phyloP scores from a whole-genome alignment of 2,113 vertebrate species.

The Aptenodytes patagonicus region DNA sequence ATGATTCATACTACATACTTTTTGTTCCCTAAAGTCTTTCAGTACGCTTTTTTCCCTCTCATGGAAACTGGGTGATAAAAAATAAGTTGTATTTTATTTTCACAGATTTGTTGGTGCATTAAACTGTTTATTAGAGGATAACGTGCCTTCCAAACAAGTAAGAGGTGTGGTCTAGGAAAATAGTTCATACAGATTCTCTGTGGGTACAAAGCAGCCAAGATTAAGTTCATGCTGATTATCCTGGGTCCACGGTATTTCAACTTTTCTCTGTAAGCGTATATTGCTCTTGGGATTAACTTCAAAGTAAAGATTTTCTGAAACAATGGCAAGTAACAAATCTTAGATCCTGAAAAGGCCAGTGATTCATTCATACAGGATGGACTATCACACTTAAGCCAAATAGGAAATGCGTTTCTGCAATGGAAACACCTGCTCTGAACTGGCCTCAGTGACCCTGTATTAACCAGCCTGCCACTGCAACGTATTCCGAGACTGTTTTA shows the following conservation, averaged over 20 bases:
- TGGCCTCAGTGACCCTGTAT: neutral
- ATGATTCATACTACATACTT: neutral
- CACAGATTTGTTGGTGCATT: neutral
- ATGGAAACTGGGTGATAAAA: neutral
- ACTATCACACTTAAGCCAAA: neutral
- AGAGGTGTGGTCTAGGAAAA: neutral
- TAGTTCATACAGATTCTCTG: neutral
- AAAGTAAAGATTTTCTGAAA: neutral
- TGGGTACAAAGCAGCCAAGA: neutral
- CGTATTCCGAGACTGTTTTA: neutral
- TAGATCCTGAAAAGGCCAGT: neutral
- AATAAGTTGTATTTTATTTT: neutral
- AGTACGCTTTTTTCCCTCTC: neutral
- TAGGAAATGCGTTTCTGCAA: neutral
- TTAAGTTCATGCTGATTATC: neutral
- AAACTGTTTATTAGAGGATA: neutral
- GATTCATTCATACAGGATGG: neutral
- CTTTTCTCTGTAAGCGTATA: neutral
- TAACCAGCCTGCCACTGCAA: neutral
- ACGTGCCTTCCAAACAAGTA: neutral
- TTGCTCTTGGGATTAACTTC: neutral
- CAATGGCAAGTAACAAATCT: neutral
- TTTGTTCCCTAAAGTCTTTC: neutral
- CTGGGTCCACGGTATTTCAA: neutral
- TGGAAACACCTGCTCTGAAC: neutral